A percentile compares a stretch with the other conserved stretches of the same genome.
Evolutionary conservation across 2,888 invertebrate species (phyloP).

Genomic region (Euzophera pinguis): DNA sequence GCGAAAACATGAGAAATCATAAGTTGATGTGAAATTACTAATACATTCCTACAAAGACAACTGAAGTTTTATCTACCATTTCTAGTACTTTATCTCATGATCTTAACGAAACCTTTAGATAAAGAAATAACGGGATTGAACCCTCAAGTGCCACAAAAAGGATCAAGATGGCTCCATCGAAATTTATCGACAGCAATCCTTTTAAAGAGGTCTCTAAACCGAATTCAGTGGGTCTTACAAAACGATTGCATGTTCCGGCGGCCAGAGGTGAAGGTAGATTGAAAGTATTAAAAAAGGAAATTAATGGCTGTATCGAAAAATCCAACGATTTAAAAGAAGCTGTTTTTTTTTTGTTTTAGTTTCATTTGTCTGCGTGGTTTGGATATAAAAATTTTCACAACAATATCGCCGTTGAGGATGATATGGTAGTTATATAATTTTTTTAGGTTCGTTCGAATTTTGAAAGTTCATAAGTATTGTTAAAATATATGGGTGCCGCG

Average conservation of each 20-base stretch:
- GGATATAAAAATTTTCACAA: no score
- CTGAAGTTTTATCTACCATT: neutral
- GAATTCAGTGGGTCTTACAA: slow-evolving; percentile 33
- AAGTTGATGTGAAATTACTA: neutral
- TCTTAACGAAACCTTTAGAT: slow-evolving; percentile 2
- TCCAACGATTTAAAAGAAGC: neutral
- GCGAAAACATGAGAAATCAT: neutral
- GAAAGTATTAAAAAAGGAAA: slow-evolving; percentile 22
- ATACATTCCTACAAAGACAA: neutral
- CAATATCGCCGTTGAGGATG: no score
- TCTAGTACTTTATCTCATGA: neutral
- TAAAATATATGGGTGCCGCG: no score
- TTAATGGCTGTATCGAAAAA: slow-evolving; percentile 22
- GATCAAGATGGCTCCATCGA: slow-evolving; percentile 37
- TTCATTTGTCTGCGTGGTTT: neutral
- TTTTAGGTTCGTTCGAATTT: no score
- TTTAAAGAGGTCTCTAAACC: slow-evolving; percentile 42
- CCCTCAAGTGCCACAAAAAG: slow-evolving; percentile 29
- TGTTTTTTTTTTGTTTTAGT: neutral
- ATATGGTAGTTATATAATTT: no score
- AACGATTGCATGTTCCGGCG: slow-evolving; percentile 35
- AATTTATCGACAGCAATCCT: slow-evolving; percentile 46
- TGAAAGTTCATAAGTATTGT: no score
- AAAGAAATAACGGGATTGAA: slow-evolving; percentile 28
- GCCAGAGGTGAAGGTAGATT: slow-evolving; percentile 24